Evolutionary conservation across 2,888 invertebrate genomes (phyloP), one percentile per base, ranked within the genome.

Genomic region (Aproaerema taeniolella): DNA sequence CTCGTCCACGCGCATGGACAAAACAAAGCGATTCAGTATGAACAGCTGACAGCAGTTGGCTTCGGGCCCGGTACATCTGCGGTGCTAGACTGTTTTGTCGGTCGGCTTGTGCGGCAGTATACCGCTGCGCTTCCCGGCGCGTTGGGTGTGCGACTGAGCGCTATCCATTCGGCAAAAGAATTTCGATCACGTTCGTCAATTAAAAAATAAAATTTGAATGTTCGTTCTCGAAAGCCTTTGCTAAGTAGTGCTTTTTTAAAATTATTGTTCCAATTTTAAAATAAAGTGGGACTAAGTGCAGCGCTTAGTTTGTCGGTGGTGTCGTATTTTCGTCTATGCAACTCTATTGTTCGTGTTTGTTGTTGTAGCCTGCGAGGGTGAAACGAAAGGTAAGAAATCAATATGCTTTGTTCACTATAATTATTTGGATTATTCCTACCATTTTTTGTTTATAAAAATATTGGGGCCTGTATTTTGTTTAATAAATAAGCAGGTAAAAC

Each of bases 61-160:
- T 58, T 62, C 60, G 55, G 52, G 58, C 55, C 53, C 46, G 45
- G 45, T 46, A 46, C 46, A 50, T 45, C 52, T 46, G 51, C 47
- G 47, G 48, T 39, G n/a, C n/a, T n/a, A n/a, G n/a, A n/a, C n/a
- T n/a, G n/a, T n/a, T n/a, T n/a, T n/a, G n/a, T n/a, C n/a, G n/a
- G n/a, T n/a, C n/a, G n/a, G n/a, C n/a, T n/a, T 39, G 44, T 45
- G 46, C 30, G 30, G 61, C 79, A 80, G 77, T 80, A 58, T 53
- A 69, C 55, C 67, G 68, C 62, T 62, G 73, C 65, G 78, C 62
- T 66, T 62, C 58, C 61, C 57, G 56, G 67, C 62, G 72, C 57
- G 55, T 61, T n/a, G n/a, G 61, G 55, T 59, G 70, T 59, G 72
- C 65, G 71, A 48, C 26, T 26, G 26, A 9, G n/a, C 53, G 47